Evolutionary conservation across 1,140 invertebrate genomes (phyloP), one percentile per base, ranked within the genome.

Genomic region (Drosophila fuyamai): DNA sequence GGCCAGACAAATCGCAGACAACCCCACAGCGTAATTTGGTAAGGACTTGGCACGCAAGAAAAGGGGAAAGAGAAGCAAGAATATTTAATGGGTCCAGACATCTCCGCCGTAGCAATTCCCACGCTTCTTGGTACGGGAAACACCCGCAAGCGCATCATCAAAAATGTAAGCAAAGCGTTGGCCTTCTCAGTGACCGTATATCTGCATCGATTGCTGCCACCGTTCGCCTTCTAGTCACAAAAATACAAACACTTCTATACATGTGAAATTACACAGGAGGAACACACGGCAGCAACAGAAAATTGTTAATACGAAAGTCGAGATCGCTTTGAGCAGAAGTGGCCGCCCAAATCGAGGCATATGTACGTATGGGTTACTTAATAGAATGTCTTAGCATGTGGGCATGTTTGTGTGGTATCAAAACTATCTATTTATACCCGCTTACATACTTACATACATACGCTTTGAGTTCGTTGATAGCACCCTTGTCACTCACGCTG

Each of bases 241-340:
- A 35, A 23, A 58, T 53, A n/a, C 38, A 32, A 38, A 48, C 43
- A 38, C 44, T 27, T 59, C 23, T 65, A 35, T 18, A 10, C 27
- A 48, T 27, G 35, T 46, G 46, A 77, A 88, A 79, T 88, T 76
- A 62, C 65, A 76, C 78, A 75, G 63, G 54, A 74, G 63, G 51
- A 77, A 82, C 51, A 82, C 51, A 63, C 55, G 40, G 56, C 75
- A 46, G 61, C 66, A 56, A 48, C 61, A 54, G 47, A 46, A 79
- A 70, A 70, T 79, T 67, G 61, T 53, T 90, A 74, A 82, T 81
- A 70, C 43, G 67, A 76, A 82, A 90, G 81, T 63, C 85, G 85
- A 73, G 86, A 90, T 85, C 48, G 86, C 85, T 79, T 51, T 70
- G 55, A 76, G 81, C 75, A 41, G 14, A 44, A 51, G 18, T 16